Percentiles rank a stretch among this genome's conserved stretches.
Evolutionary conservation across 2,888 invertebrate species (phyloP).

Genomic region (Xestia sexstrigata): DNA sequence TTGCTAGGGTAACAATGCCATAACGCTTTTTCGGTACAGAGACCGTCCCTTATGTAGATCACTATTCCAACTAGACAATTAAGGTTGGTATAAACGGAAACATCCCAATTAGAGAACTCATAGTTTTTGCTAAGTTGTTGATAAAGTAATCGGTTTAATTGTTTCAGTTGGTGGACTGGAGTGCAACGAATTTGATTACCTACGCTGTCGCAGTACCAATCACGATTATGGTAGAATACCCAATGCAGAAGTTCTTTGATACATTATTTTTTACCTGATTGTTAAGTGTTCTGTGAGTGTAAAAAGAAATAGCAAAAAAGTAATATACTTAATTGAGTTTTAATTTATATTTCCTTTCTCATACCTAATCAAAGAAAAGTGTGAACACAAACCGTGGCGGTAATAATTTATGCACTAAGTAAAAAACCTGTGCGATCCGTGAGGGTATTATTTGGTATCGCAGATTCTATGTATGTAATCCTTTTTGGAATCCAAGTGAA

Average conservation of each 20-base stretch:
- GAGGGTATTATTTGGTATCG: too few relatives aligned
- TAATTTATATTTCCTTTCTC: neutral
- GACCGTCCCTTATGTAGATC: too few relatives aligned
- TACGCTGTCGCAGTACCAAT: slow-evolving; percentile 63
- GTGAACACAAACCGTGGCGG: neutral
- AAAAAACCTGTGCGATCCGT: too few relatives aligned
- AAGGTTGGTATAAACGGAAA: too few relatives aligned
- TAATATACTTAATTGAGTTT: neutral
- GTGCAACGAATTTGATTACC: slow-evolving; percentile 57
- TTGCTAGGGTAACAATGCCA: too few relatives aligned
- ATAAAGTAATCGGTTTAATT: slow-evolving; percentile 3
- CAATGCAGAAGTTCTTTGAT: slow-evolving; percentile 58
- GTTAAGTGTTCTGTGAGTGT: neutral
- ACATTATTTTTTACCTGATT: slow-evolving; percentile 27
- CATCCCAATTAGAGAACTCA: neutral
- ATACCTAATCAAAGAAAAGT: neutral
- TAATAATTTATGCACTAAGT: neutral
- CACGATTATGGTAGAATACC: slow-evolving; percentile 63
- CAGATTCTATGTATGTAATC: too few relatives aligned
- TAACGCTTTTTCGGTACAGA: too few relatives aligned
- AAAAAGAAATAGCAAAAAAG: slow-evolving; percentile 5
- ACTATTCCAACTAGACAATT: neutral
- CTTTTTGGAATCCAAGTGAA: too few relatives aligned
- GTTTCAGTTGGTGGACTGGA: slow-evolving; percentile 66
- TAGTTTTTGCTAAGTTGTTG: neutral